These are phyloP conservation scores for Drosophila santomea DNA, from an alignment of 1,140 invertebrate genomes.

Conservation along the genomic window DNA sequence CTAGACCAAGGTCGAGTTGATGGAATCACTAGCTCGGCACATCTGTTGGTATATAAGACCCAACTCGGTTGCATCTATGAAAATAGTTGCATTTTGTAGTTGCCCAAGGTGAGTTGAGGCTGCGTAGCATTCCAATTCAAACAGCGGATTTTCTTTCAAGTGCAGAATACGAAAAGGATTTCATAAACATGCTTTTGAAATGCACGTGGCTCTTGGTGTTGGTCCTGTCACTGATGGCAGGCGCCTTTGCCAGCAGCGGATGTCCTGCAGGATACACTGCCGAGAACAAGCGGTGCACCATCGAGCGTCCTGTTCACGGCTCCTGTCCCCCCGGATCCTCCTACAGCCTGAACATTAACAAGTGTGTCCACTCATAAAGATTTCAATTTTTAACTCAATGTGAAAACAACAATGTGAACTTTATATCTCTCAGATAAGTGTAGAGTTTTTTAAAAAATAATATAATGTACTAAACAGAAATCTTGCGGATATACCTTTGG, in stretches of 20 bases:
- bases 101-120: conserved; percentile 38
- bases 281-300: conserved; percentile 56
- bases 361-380: conserved; percentile 65
- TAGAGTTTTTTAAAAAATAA: background rate
- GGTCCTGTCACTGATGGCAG: conserved; percentile 55
- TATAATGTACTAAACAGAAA: background rate
- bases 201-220: conserved; percentile 65
- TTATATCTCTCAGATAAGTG: background rate
- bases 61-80: conserved; percentile 2
- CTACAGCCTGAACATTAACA: conserved; percentile 65
- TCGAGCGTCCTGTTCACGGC: conserved; percentile 69
- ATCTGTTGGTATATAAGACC: conserved; percentile 45
- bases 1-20: conserved; percentile 23
- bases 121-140: background rate
- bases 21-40: conserved; percentile 21
- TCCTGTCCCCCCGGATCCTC: conserved; percentile 64
- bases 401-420: background rate
- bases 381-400: conserved; percentile 1
- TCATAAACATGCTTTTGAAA: conserved; percentile 45
- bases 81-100: conserved; percentile 51
- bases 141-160: conserved; percentile 3
- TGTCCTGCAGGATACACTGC: conserved; percentile 64
- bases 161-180: conserved; percentile 2
- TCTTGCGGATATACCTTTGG: background rate
- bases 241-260: conserved; percentile 51